Evolutionary conservation across 2,797 vertebrate genomes (phyloP).

Genomic region (Sus cebifrons): DNA sequence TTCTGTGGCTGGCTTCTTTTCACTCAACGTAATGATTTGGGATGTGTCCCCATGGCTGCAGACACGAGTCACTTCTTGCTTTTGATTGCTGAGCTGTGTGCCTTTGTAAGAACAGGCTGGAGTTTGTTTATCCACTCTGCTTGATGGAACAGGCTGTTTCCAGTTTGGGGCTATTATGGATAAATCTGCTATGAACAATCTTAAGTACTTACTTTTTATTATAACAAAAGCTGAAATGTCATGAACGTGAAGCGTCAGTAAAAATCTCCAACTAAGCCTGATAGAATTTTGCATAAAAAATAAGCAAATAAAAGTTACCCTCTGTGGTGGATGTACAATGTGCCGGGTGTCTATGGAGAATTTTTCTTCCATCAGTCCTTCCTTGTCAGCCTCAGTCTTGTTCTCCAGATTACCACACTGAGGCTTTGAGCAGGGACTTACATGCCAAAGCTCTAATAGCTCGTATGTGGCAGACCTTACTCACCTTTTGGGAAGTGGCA

Average conservation of each 20-base stretch:
- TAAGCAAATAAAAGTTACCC: neutral
- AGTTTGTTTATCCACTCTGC: constrained; percentile 24
- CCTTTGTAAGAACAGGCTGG: neutral
- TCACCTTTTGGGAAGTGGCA: neutral
- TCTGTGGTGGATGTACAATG: neutral
- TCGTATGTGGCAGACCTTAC: neutral
- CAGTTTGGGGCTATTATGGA: constrained; percentile 25
- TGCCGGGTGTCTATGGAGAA: neutral
- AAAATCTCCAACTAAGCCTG: constrained; percentile 55
- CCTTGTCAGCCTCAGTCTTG: neutral
- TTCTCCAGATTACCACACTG: neutral
- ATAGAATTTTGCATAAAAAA: constrained; percentile 30
- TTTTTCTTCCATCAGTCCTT: neutral
- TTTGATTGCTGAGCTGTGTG: neutral
- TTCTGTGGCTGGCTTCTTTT: constrained; percentile 3
- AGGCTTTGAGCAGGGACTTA: neutral
- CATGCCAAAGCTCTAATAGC: neutral
- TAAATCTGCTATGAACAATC: constrained; percentile 48
- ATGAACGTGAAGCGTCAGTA: constrained; percentile 27
- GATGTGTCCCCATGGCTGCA: neutral
- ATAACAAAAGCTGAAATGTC: constrained; percentile 70
- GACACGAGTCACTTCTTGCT: neutral
- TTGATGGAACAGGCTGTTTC: constrained; percentile 27
- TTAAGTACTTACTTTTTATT: constrained; percentile 59
- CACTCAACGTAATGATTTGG: neutral